Conservation (phyloP, 2,888 invertebrate genomes). For the Tubiluchus corallicola region DNA sequence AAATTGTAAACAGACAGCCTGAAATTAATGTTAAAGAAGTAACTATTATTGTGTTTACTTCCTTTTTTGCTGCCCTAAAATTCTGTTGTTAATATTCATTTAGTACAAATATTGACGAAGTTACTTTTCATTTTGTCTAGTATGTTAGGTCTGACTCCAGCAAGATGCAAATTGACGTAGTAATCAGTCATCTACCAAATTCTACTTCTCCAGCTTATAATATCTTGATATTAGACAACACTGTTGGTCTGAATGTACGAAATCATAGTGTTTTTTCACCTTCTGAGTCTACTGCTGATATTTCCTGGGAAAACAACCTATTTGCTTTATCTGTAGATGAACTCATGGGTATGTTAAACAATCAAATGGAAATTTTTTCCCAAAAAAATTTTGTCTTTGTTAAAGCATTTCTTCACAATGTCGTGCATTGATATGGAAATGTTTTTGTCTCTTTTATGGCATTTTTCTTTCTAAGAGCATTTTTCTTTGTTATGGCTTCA, state of each 20-base stretch:
- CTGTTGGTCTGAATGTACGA: not conserved
- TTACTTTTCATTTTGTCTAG: too few species aligned
- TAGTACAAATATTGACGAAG: too few species aligned
- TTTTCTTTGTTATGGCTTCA: too few species aligned
- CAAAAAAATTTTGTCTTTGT: not conserved
- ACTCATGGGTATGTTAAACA: not conserved
- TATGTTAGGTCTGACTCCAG: not conserved
- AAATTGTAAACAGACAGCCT: too few species aligned
- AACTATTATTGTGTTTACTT: too few species aligned
- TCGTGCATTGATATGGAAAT: too few species aligned
- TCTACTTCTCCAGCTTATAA: not conserved
- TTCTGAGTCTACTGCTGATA: not conserved
- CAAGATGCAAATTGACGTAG: not conserved
- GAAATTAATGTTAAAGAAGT: too few species aligned
- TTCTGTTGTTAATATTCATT: too few species aligned
- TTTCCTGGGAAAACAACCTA: not conserved
- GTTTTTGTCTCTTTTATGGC: too few species aligned
- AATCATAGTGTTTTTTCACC: not conserved
- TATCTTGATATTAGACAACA: not conserved
- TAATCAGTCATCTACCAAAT: not conserved
- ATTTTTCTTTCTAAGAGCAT: too few species aligned
- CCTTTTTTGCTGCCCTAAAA: too few species aligned
- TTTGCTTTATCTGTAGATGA: not conserved
- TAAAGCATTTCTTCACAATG: not conserved
- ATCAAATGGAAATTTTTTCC: not conserved